Conservation (phyloP, 2,797 vertebrate species). For the Anableps anableps region DNA sequence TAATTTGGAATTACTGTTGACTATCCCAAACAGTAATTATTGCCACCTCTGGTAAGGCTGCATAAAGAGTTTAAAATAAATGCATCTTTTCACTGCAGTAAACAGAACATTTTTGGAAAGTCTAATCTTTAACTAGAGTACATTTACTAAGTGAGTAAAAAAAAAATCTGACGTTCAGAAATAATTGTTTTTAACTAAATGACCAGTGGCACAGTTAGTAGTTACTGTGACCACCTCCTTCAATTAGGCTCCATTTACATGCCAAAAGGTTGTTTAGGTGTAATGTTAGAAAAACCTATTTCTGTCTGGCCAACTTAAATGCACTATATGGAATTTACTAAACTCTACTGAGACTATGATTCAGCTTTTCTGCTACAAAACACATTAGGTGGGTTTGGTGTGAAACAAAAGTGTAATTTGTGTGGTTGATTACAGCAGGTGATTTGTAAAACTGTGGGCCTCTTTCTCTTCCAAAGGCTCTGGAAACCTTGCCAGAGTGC, state of each 20-base stretch:
- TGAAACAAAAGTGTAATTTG: too few relatives aligned
- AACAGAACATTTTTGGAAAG: not conserved
- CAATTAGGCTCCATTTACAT: not conserved
- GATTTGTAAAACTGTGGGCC: too few relatives aligned
- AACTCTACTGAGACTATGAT: not conserved
- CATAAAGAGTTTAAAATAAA: not conserved
- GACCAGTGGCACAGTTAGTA: not conserved
- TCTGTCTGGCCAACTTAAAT: not conserved
- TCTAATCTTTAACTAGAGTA: not conserved
- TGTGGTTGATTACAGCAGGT: too few relatives aligned
- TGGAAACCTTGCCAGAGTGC: too few relatives aligned
- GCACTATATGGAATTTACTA: not conserved
- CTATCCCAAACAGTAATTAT: not conserved
- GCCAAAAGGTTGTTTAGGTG: not conserved
- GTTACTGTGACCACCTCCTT: not conserved
- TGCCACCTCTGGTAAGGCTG: not conserved
- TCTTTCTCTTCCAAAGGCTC: too few relatives aligned
- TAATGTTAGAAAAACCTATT: not conserved
- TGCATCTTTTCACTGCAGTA: too few relatives aligned
- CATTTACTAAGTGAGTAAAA: not conserved
- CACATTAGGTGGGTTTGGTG: too few relatives aligned
- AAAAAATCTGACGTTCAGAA: not conserved
- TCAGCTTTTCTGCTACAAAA: too few relatives aligned
- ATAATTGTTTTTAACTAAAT: not conserved
- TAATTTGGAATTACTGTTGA: not conserved